These are phyloP conservation scores for Orius laevigatus DNA, from an alignment of 1,140 invertebrate species.

Conservation along the genomic window DNA sequence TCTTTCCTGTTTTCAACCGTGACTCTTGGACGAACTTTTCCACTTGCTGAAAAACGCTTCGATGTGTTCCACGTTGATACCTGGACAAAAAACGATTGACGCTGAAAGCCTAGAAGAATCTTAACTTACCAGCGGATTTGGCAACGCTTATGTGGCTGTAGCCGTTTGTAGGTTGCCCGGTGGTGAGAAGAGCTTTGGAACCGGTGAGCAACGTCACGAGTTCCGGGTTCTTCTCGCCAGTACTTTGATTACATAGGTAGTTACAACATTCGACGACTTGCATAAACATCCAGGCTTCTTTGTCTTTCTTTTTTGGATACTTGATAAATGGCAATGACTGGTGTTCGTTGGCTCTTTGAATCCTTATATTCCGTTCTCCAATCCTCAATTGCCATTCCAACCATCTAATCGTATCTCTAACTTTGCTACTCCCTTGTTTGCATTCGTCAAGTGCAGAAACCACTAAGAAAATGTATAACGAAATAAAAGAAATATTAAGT, in stretches of 20 bases:
- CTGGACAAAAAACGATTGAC: conserved; percentile 26
- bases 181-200: conserved; percentile 27
- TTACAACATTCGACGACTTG: conserved; percentile 54
- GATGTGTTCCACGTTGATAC: conserved; percentile 45
- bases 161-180: conserved; percentile 15
- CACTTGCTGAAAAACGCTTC: conserved; percentile 47
- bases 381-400: conserved; percentile 67
- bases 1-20: conserved; percentile 35
- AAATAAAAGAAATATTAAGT: neutral
- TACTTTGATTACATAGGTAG: conserved; percentile 43
- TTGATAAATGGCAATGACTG: conserved; percentile 56
- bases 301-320: conserved; percentile 45
- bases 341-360: conserved; percentile 63
- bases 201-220: conserved; percentile 42
- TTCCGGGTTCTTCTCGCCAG: conserved; percentile 29
- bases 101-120: too few relatives aligned
- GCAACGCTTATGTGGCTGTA: conserved; percentile 26
- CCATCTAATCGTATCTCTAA: conserved; percentile 81
- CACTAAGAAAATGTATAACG: conserved; percentile 40
- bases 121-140: conserved; percentile 33
- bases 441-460: conserved; percentile 70
- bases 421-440: conserved; percentile 53
- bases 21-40: conserved; percentile 43
- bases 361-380: conserved; percentile 64
- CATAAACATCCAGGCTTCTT: conserved; percentile 46